These are phyloP conservation scores for Syngnathus acus DNA, from an alignment of 2,797 vertebrate species.

Conservation along the genomic window DNA sequence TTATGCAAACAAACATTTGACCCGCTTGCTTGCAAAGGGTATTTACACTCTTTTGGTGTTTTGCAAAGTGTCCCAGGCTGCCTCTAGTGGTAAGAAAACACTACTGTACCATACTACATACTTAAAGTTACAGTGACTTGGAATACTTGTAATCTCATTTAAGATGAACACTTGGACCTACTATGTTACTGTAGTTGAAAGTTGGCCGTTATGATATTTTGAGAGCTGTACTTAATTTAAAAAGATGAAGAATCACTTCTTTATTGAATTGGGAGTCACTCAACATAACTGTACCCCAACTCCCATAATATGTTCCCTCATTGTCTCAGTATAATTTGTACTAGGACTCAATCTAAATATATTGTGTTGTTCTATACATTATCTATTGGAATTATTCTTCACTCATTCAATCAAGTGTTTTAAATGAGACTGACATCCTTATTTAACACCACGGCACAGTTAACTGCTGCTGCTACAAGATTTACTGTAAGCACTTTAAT, in stretches of 20 bases:
- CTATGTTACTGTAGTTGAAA: background rate
- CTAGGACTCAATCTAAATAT: background rate
- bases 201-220: background rate
- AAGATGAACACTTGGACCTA: background rate
- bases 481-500: constrained; percentile 32
- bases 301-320: background rate
- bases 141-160: background rate
- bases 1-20: constrained; percentile 1
- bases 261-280: background rate
- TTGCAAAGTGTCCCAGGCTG: background rate
- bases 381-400: background rate
- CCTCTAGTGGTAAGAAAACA: background rate
- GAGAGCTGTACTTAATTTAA: no score
- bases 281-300: background rate
- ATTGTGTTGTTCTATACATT: background rate
- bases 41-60: background rate
- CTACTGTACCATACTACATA: no score
- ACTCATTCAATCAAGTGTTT: background rate
- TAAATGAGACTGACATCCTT: background rate
- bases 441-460: background rate
- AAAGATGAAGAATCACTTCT: background rate
- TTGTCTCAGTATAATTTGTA: background rate
- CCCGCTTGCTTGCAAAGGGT: no score
- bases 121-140: no score
- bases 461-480: constrained; percentile 13